A percentile compares a stretch with the other conserved stretches of the same genome.
Conservation (phyloP, 2,797 vertebrate genomes). For the Aselliscus stoliczkanus region DNA sequence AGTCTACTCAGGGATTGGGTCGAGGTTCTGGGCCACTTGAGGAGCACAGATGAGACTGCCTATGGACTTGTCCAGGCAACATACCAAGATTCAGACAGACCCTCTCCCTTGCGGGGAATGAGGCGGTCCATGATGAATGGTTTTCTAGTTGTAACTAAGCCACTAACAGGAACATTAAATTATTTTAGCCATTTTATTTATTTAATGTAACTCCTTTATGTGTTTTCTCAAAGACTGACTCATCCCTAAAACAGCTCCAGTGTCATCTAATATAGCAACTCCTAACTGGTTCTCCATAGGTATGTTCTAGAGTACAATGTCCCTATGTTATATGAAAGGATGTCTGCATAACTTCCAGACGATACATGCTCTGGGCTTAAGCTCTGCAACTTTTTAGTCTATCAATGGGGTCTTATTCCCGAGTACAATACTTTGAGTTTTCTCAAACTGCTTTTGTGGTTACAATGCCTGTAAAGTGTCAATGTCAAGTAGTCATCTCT, state of each 20-base stretch:
- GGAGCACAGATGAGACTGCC: neutral
- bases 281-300: neutral
- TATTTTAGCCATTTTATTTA: neutral
- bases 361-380: neutral
- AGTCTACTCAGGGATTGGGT: neutral
- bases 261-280: neutral
- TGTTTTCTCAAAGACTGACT: neutral
- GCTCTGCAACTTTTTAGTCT: neutral
- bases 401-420: neutral
- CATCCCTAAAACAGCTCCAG: neutral
- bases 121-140: neutral
- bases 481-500: rapidly evolving
- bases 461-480: neutral
- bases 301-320: neutral
- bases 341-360: neutral
- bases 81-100: neutral
- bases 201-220: neutral
- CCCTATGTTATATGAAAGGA: neutral
- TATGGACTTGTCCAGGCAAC: neutral
- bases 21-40: rapidly evolving
- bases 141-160: neutral
- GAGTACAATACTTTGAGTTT: neutral
- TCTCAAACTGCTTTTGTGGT: neutral
- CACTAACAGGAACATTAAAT: neutral
- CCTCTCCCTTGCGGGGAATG: neutral